These are phyloP conservation scores for Hyperopisus bebe DNA, from an alignment of 2,113 vertebrate species.

Conservation along the genomic window DNA sequence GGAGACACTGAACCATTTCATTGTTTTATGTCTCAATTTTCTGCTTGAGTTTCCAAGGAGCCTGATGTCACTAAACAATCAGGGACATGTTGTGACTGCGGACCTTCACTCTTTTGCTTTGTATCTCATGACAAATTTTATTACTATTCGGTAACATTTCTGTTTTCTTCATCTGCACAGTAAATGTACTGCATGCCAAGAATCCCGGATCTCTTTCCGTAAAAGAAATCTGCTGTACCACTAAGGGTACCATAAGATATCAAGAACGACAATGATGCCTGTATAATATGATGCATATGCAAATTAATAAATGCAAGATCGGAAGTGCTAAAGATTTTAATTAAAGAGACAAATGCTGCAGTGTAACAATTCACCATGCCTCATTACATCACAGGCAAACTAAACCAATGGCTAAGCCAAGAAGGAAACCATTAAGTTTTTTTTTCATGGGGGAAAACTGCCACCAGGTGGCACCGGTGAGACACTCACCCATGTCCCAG, in stretches of 20 bases:
- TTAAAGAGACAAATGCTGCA: not conserved
- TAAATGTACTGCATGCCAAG: not conserved
- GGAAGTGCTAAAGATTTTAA: not conserved
- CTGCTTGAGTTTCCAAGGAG: not conserved
- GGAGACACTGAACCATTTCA: not conserved
- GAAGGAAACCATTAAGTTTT: not conserved
- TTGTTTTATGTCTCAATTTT: not conserved
- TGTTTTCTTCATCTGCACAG: not conserved
- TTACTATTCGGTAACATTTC: not conserved
- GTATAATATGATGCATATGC: not conserved
- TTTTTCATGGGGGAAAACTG: not conserved
- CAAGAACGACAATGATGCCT: not conserved
- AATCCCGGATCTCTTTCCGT: not conserved
- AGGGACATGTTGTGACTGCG: not conserved
- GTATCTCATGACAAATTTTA: not conserved
- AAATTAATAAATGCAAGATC: not conserved
- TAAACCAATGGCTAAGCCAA: not conserved
- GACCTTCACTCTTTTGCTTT: not conserved
- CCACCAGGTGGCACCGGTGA: constrained; percentile 4
- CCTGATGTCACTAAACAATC: not conserved
- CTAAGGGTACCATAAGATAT: not conserved
- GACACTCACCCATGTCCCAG: constrained; percentile 86
- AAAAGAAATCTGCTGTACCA: not conserved
- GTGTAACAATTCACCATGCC: not conserved
- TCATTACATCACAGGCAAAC: not conserved